phyloP scores from a whole-genome alignment of 2,888 invertebrate species.

The Diaphora mendica region DNA sequence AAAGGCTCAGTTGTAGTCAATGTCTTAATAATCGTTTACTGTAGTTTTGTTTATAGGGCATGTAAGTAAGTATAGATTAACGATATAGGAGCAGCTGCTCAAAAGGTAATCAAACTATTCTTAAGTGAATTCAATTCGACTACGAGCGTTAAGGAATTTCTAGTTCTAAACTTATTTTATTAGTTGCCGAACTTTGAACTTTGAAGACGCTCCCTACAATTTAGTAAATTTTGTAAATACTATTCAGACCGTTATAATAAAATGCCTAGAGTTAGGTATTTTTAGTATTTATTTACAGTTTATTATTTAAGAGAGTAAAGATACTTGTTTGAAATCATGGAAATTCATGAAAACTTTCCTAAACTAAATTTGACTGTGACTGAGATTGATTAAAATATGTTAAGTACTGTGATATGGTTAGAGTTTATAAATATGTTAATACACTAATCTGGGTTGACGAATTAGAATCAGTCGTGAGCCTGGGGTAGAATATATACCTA shows the following conservation, averaged over 20 bases:
- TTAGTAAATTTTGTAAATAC: slow-evolving; percentile 2
- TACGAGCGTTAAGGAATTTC: slow-evolving; percentile 5
- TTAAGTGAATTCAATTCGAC: neutral
- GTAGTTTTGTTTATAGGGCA: neutral
- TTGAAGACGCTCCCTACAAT: neutral
- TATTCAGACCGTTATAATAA: neutral
- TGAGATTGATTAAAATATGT: neutral
- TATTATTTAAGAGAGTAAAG: neutral
- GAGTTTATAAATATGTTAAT: neutral
- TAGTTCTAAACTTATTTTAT: slow-evolving; percentile 14
- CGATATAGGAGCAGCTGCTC: neutral
- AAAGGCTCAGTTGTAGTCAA: too few relatives aligned
- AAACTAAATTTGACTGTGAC: neutral
- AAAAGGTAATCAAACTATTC: neutral
- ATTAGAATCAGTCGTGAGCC: neutral
- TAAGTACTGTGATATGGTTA: neutral
- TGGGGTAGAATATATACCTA: neutral
- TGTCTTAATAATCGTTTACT: too few relatives aligned
- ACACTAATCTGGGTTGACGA: neutral
- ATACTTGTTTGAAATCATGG: neutral
- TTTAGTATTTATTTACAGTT: too few relatives aligned
- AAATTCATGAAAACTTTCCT: too few relatives aligned
- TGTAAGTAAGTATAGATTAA: neutral
- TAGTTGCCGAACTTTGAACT: slow-evolving; percentile 9
- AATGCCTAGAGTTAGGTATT: neutral